Evolutionary conservation across 1,140 invertebrate genomes (phyloP), one percentile per base, ranked within the genome.

Genomic region (Drosophila sp.): DNA sequence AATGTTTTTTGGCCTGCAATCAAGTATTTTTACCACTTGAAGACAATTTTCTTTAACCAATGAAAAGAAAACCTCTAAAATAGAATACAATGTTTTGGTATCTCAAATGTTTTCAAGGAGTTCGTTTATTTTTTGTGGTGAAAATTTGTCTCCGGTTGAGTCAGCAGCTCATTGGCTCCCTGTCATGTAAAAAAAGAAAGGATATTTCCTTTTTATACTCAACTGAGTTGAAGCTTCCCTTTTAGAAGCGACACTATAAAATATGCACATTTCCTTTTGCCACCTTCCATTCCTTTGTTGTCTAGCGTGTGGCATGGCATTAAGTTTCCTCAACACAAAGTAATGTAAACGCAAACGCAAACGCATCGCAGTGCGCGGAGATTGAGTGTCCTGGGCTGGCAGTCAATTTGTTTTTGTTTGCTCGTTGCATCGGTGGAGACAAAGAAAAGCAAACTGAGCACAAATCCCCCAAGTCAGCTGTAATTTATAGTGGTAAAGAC

Each of bases 241-340:
- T 78, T 63, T 7, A n/a, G 35, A n/a, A 41, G 29, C 32, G 25
- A 47, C 4, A 29, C 29, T 38, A 10, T 56, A 56, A 78, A 77
- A 78, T 80, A 68, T 69, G 64, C 61, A 58, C 66, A 65, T 72
- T 66, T 74, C 44, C 44, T 50, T 38, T 47, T 50, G 23, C 44
- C 44, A 50, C 44, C 44, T 50, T 23, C 44, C 23, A 50, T 62
- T 70, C 40, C 85, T 89, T 89, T 89, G 84, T 89, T 89, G 84
- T 89, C 84, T 89, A 77, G 73, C 66, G 40, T 54, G 64, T 70
- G 84, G 66, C 70, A 89, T 83, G 84, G 64, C 73, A 89, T 83
- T 89, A 80, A 89, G 61, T 82, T 50, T 78, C 50, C 67, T 64
- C 38, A 50, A 50, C 44, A 23, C 44, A 50, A 50, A 23, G 23